These are phyloP conservation scores for Pithys albifrons DNA, from an alignment of 2,113 vertebrate species.

Conservation along the genomic window DNA sequence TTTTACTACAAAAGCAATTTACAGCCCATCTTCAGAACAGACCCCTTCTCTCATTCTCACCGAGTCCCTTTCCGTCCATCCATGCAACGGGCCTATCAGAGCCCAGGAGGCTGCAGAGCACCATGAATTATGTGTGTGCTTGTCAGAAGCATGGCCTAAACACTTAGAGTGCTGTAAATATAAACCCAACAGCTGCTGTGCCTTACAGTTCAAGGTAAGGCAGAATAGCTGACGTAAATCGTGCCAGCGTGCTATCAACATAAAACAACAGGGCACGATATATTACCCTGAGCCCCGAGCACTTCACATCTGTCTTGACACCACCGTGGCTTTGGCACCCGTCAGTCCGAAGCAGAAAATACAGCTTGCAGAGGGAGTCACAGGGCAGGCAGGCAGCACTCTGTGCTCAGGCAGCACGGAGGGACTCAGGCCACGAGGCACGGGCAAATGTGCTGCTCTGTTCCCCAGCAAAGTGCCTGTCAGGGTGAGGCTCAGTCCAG, in stretches of 20 bases:
- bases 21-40: neutral
- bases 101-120: neutral
- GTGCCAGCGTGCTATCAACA: conserved; percentile 16
- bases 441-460: conserved; percentile 18
- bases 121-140: conserved; percentile 43
- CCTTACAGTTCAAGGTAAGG: conserved; percentile 66
- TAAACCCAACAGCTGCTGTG: conserved; percentile 51
- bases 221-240: conserved; percentile 66
- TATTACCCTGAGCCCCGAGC: conserved; percentile 21
- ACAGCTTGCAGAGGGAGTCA: conserved; percentile 29
- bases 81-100: neutral
- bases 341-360: conserved; percentile 65
- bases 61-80: neutral
- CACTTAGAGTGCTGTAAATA: conserved; percentile 63
- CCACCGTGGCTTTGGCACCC: conserved; percentile 49
- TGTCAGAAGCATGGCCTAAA: conserved; percentile 61
- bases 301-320: conserved; percentile 65
- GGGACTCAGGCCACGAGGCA: neutral
- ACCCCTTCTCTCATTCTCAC: neutral
- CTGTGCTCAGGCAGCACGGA: neutral
- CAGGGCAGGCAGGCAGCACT: neutral
- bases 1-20: neutral
- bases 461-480: neutral
- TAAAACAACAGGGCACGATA: conserved; percentile 59
- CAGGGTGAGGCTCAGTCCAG: neutral